Conservation (phyloP, 1,140 invertebrate genomes). For the Ganaspis sp. region DNA sequence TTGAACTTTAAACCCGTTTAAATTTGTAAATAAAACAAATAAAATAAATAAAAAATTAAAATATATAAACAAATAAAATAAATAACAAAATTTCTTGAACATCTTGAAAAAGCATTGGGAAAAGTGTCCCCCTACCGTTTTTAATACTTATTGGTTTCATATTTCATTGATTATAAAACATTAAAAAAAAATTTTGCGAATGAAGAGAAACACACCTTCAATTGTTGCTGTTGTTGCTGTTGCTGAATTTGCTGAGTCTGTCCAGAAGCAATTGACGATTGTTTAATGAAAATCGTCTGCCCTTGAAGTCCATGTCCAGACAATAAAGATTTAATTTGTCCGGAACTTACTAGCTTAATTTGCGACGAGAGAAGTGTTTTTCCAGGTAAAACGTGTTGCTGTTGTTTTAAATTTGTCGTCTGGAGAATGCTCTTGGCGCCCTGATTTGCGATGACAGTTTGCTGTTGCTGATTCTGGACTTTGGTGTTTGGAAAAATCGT, state of each 20-base stretch:
- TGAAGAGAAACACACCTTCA: too few relatives aligned
- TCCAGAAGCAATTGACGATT: conserved; percentile 65
- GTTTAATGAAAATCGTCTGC: conserved; percentile 75
- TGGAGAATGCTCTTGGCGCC: conserved; percentile 72
- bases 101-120: too few relatives aligned
- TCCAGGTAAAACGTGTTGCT: conserved; percentile 70
- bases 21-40: conserved; percentile 2
- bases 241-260: conserved; percentile 66
- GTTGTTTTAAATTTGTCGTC: conserved; percentile 70
- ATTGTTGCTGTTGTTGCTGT: conserved; percentile 63
- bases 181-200: too few relatives aligned
- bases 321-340: conserved; percentile 72
- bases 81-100: too few relatives aligned
- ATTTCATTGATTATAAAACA: too few relatives aligned
- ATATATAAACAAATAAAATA: too few relatives aligned
- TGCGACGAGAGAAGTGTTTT: conserved; percentile 73
- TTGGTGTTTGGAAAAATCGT: conserved; percentile 70
- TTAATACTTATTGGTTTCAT: too few relatives aligned
- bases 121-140: too few relatives aligned
- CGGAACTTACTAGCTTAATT: conserved; percentile 73
- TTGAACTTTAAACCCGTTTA: background rate
- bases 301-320: conserved; percentile 72
- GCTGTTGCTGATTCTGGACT: conserved; percentile 63
- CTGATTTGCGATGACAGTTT: conserved; percentile 69
- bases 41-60: background rate